These are phyloP conservation scores for Poicephalus meyeri DNA, from an alignment of 2,113 vertebrate genomes.

Conservation along the genomic window DNA sequence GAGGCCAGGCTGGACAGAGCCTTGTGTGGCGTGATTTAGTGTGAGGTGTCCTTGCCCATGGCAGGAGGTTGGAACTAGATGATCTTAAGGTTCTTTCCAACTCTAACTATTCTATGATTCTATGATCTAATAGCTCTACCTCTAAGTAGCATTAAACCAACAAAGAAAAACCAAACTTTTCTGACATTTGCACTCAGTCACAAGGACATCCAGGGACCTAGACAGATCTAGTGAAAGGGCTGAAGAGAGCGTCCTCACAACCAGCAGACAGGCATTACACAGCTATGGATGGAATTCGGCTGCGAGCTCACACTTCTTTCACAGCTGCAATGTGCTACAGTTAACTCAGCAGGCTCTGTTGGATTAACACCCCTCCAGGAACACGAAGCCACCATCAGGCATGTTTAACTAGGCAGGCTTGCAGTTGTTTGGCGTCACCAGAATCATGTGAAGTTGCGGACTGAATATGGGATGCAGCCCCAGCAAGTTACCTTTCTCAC, in stretches of 20 bases:
- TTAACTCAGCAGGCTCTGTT: background rate
- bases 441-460: background rate
- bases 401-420: background rate
- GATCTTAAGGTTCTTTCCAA: too few relatives aligned
- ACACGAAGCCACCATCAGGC: background rate
- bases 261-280: accelerated
- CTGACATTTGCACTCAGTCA: background rate
- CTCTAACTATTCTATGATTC: too few relatives aligned
- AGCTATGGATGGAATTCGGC: accelerated
- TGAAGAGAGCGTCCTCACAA: background rate
- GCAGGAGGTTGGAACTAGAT: too few relatives aligned
- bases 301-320: background rate
- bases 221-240: background rate
- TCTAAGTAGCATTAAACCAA: background rate
- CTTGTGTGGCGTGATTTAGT: too few relatives aligned
- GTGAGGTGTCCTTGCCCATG: too few relatives aligned
- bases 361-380: background rate
- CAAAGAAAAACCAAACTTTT: background rate
- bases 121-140: background rate
- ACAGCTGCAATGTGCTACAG: background rate
- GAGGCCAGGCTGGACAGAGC: too few relatives aligned
- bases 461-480: background rate
- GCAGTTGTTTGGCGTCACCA: background rate
- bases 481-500: background rate
- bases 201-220: background rate